Evolutionary conservation across 1,140 invertebrate species (phyloP), one percentile per base, ranked within the genome.

Genomic region (Hyles euphorbiae): DNA sequence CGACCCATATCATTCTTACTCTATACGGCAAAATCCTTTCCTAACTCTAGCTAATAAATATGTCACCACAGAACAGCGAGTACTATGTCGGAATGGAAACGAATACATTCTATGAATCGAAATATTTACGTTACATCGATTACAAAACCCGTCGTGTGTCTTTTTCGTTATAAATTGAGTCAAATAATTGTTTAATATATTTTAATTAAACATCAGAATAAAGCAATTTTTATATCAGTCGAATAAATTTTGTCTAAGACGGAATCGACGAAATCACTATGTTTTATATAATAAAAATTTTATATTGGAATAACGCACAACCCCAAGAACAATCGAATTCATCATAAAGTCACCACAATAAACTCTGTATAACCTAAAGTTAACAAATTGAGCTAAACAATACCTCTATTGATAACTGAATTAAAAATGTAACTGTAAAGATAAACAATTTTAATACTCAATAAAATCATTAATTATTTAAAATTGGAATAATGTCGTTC

Each of bases 221-320:
- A 61, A 61, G 0, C 36, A 8, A 40, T 40, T 47, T 22, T 36
- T 53, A 67, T 59, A 70, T 72, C 70, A 75, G 70, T 75, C 73
- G 64, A 67, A 75, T 70, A 56, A 81, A 74, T 74, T 71, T 78
- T 65, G 60, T 56, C 68, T 68, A 72, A 81, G 81, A 81, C 80
- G 80, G 80, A 84, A 74, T 78, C 61, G 76, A 74, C 67, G 78
- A 67, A 22, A 67, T 63, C 68, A 63, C 63, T 67, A 63, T 60
- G 22, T 63, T 65, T 63, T 58, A 53, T 58, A 59, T 67, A 54
- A 52, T 67, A 71, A 63, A 67, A 54, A 68, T 73, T 72, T 66
- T 57, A 76, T 72, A 77, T 72, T 67, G 69, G 70, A 78, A 78
- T 65, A 81, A 79, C 70, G 69, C 83, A 84, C 81, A 87, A 87